These are phyloP conservation scores for Bombus polaris DNA, from an alignment of 1,140 invertebrate genomes.

Conservation along the genomic window DNA sequence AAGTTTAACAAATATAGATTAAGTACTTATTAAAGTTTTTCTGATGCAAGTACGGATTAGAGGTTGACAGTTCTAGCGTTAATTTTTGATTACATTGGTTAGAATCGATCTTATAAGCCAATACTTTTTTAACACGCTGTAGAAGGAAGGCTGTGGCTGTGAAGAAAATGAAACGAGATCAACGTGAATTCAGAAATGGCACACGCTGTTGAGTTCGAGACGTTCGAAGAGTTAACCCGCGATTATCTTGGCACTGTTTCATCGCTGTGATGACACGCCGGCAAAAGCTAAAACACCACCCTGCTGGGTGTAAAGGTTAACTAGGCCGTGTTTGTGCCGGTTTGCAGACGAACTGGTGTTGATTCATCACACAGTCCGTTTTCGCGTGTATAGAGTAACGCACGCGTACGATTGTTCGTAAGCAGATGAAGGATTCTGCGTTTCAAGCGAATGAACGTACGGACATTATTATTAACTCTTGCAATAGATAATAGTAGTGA, in stretches of 20 bases:
- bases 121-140: neutral
- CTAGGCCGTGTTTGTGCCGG: neutral
- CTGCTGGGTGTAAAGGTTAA: neutral
- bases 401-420: neutral
- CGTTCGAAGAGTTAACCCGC: conserved; percentile 46
- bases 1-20: too few species aligned
- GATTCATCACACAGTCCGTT: conserved; percentile 6
- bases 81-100: neutral
- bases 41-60: too few species aligned
- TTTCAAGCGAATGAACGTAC: neutral
- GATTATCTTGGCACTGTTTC: conserved; percentile 59
- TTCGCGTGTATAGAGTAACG: neutral
- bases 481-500: neutral
- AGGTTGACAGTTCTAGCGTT: too few species aligned
- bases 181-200: conserved; percentile 25
- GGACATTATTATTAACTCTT: neutral
- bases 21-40: too few species aligned
- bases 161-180: neutral
- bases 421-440: neutral
- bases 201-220: conserved; percentile 22
- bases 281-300: neutral
- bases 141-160: neutral
- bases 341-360: conserved; percentile 1
- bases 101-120: neutral
- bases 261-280: conserved; percentile 14